Base-by-base conservation (phyloP, 1,140 invertebrate species). In the Venturia canescens region DNA sequence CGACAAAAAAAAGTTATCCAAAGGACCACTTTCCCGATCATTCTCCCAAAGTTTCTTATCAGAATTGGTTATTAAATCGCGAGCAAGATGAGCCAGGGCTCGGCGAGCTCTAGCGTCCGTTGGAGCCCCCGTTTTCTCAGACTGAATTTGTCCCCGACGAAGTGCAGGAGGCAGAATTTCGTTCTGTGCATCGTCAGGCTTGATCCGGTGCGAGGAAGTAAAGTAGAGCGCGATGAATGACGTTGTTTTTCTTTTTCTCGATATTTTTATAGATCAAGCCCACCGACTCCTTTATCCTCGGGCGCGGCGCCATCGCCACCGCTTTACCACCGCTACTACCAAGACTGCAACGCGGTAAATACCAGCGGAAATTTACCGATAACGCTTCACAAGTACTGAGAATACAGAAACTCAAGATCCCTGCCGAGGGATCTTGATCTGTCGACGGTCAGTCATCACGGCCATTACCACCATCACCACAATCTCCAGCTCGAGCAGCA, bases 301-400 rank as follows among this genome's bases (percentile, higher is more conserved):
- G 88, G 90, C 11, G 89, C 91, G 6, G 90, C 91, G 1, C 88
- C 90, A 31, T 92, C 91, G 0, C 90, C 91, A 16, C 90, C 91
- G 26, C 82, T 91, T 16, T 91, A 92, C 63, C 90, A 91, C 78
- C 88, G 91, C 85, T 92, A 92, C 67, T 91, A 91, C 57, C 91
- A 91, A 83, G 90, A 92, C 83, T 92, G 91, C 83, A 92, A 92
- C 66, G 88, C 88, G 18, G 88, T 91, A 1, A 91, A 90, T 72
- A 89, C 90, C 67, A 92, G 90, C 72, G 90, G 90, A 7, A 92
- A 92, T 86, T 63, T 92, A 75, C 90, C 91, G 7, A 91, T 92
- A 84, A 90, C 91, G 85, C 81, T 92, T 57, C 91, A 91, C 78
- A 92, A 92, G 80, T 92, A 92, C 91, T 92, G 91, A 92, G 91